These are phyloP conservation scores for Nematolebias whitei DNA, from an alignment of 2,113 vertebrate species.

Conservation along the genomic window DNA sequence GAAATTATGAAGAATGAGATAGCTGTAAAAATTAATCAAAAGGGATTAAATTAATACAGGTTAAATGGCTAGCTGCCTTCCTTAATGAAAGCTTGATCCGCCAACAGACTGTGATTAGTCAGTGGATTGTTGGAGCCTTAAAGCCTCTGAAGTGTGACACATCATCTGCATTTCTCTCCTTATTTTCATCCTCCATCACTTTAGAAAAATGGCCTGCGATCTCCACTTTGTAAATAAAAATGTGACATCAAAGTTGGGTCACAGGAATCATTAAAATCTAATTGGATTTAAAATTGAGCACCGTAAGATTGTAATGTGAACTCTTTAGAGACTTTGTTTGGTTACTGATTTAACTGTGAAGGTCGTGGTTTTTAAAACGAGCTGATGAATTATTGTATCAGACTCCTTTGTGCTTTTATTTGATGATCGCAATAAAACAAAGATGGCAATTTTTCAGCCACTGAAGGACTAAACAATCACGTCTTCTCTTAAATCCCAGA, in stretches of 20 bases:
- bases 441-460: no score
- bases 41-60: conserved; percentile 65
- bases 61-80: conserved; percentile 62
- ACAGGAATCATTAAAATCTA: neutral
- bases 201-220: conserved; percentile 50
- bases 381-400: neutral
- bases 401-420: no score
- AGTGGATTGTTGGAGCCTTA: conserved; percentile 52
- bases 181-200: conserved; percentile 39
- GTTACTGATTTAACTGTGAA: neutral
- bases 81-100: conserved; percentile 64
- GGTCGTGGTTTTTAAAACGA: neutral
- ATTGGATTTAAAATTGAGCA: conserved; percentile 1
- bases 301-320: neutral
- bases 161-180: conserved; percentile 49
- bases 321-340: neutral
- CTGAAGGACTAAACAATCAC: no score
- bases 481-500: no score
- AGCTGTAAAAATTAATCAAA: conserved; percentile 63
- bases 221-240: conserved; percentile 29
- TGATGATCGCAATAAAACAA: no score
- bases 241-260: neutral
- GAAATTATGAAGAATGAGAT: conserved; percentile 55
- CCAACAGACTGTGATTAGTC: conserved; percentile 62
- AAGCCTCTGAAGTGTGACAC: conserved; percentile 48